Evolutionary conservation across 2,888 invertebrate species (phyloP), one percentile per base, ranked within the genome.

Genomic region (Tiliacea citrago): DNA sequence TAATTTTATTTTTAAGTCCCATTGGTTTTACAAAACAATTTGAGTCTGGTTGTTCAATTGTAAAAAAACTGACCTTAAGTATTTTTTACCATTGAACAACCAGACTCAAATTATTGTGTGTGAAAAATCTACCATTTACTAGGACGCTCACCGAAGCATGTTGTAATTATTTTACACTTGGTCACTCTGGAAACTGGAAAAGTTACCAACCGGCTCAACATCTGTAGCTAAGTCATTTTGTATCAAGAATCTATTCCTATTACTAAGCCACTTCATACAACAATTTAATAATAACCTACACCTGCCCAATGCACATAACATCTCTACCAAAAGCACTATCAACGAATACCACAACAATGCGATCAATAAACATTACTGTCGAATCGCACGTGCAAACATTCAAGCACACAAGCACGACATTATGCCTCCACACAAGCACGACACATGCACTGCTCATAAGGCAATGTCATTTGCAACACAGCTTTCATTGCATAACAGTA

Each of bases 361-460:
- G 70, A 85, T 85, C 82, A 83, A 77, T 83, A 85, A 85, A 73
- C 71, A 68, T 68, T 21, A 39, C 24, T 73, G 82, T 81, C 66
- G 63, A 73, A 77, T 72, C 29, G 72, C 74, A 85, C 83, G 83
- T 83, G 85, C 68, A 82, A 67, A 55, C 77, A 66, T 83, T 69
- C 73, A 82, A 61, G 62, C 76, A 58, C 75, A 65, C 53, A 83
- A 47, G 58, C 83, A 63, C 79, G 53, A 62, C 62, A 81, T n/a
- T 61, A 74, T 61, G 57, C 24, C n/a, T 47, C 10, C 24, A 47
- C 7, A 35, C 62, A 53, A 73, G 47, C 68, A 53, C 70, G 61
- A 55, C 58, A 55, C n/a, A 66, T 55, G 35, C 66, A 16, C 55
- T 60, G 39, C 58, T 68, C 74, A 70, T 51, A 77, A 63, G 76